Conservation (phyloP, 2,888 invertebrate genomes). For the Campaea margaritaria region DNA sequence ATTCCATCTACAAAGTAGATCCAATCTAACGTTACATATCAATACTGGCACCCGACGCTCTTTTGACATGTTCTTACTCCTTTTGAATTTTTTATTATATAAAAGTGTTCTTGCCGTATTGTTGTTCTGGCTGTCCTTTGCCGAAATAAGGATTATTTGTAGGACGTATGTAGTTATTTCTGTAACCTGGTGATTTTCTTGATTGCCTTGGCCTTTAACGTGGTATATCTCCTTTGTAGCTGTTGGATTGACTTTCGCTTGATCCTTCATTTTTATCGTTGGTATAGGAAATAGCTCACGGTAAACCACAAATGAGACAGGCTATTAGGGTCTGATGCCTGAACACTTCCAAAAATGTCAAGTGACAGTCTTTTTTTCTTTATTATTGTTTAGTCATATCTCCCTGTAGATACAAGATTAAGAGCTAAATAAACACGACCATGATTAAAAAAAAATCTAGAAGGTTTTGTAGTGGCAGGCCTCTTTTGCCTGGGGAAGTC, state of each 20-base stretch:
- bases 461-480: too few relatives aligned
- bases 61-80: slow-evolving; percentile 12
- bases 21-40: background rate
- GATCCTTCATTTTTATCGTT: background rate
- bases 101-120: slow-evolving; percentile 21
- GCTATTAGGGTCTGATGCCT: too few relatives aligned
- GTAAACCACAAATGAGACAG: too few relatives aligned
- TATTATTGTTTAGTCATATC: too few relatives aligned
- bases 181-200: slow-evolving; percentile 5
- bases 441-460: too few relatives aligned
- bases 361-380: too few relatives aligned
- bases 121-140: slow-evolving; percentile 16
- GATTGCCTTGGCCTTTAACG: slow-evolving; percentile 15
- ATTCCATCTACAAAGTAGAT: background rate
- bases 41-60: slow-evolving; percentile 8
- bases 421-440: too few relatives aligned
- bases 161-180: slow-evolving; percentile 5
- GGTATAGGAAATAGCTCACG: background rate
- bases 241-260: background rate
- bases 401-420: too few relatives aligned
- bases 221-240: background rate
- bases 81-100: slow-evolving; percentile 17
- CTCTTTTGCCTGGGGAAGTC: too few relatives aligned
- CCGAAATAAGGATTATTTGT: slow-evolving; percentile 13
- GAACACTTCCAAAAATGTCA: too few relatives aligned